Evolutionary conservation across 2,888 invertebrate species (phyloP), one percentile per base, ranked within the genome.

Genomic region (Pomacea canaliculata): DNA sequence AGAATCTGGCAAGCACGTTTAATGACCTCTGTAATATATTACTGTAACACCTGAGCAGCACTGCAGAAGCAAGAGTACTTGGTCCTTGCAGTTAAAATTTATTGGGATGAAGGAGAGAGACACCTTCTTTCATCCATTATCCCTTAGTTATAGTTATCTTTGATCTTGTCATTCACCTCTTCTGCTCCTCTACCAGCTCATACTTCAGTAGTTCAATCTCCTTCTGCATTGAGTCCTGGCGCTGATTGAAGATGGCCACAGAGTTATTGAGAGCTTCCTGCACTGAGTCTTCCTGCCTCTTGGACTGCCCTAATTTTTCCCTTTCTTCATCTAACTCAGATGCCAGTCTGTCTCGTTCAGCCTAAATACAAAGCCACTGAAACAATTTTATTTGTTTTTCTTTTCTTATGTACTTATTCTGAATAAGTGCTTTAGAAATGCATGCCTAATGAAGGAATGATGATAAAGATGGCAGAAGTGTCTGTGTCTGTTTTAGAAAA

Each of bases 151-250:
- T 63, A 63, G 10, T 27, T 19, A 12, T 19, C 27, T 10, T 1
- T 63, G 63, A 12, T 63, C n/a, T 19, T 12, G 63, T 27, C 7
- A 60, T 18, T 62, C 75, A 79, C 80, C 76, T 76, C 62, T 73
- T 73, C 59, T 74, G 76, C 46, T 78, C 75, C 27, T 79, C 77
- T 13, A 73, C 70, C 51, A 84, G 76, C n/a, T 82, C 78, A 12
- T 27, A 37, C 76, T 79, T 79, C 27, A 78, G 65, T 48, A 78
- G 63, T 37, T 81, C 80, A n/a, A 78, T 49, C 13, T 82, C 78
- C 63, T 76, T 77, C 67, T 80, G 79, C 67, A 81, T 70, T 19
- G 48, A 70, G 13, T 60, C 49, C 59, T 73, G 71, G 65, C 75
- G 75, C 51, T 79, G 69, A 51, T 75, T 74, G 69, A 74, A 74